Percentiles rank a stretch among this genome's conserved stretches.
Evolutionary conservation across 1,140 invertebrate genomes (phyloP).

Genomic region (Lysiphlebus fabarum): DNA sequence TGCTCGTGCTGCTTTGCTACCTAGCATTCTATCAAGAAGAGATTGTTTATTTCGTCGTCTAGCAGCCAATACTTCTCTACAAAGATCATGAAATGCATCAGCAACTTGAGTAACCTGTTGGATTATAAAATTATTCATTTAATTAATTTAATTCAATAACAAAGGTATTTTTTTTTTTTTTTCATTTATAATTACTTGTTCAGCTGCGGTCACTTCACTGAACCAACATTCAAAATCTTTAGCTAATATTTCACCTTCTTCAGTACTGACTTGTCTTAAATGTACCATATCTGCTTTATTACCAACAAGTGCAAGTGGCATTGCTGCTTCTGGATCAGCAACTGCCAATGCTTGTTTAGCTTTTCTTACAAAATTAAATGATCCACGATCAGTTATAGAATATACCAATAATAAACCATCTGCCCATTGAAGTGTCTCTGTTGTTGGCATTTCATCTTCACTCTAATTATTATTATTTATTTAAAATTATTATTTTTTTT

Average conservation of each 20-base stretch:
- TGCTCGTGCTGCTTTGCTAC: slow-evolving; percentile 64
- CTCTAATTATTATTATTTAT: slow-evolving; percentile 43
- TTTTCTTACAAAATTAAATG: slow-evolving; percentile 79
- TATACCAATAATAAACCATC: slow-evolving; percentile 87
- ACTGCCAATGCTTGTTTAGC: slow-evolving; percentile 70
- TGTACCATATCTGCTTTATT: slow-evolving; percentile 93
- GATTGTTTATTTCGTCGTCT: slow-evolving; percentile 81
- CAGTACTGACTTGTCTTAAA: slow-evolving; percentile 80
- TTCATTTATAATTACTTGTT: slow-evolving; percentile 64
- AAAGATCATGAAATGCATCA: slow-evolving; percentile 80
- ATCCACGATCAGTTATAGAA: slow-evolving; percentile 83
- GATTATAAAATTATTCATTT: not conserved
- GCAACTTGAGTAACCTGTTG: slow-evolving; percentile 63
- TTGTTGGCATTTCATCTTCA: slow-evolving; percentile 70
- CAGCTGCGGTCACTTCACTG: slow-evolving; percentile 84
- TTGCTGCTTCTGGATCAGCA: slow-evolving; percentile 59
- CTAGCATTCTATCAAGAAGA: slow-evolving; percentile 73
- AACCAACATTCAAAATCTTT: slow-evolving; percentile 86
- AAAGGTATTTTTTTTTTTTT: not conserved
- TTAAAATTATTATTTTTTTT: not conserved
- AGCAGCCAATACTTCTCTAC: slow-evolving; percentile 73
- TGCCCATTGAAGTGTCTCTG: slow-evolving; percentile 81
- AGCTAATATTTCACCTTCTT: slow-evolving; percentile 84
- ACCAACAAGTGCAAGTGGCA: slow-evolving; percentile 75
- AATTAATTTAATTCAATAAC: not conserved